These are phyloP conservation scores for Synergus laeviventris DNA, from an alignment of 2,888 invertebrate species.

Conservation along the genomic window DNA sequence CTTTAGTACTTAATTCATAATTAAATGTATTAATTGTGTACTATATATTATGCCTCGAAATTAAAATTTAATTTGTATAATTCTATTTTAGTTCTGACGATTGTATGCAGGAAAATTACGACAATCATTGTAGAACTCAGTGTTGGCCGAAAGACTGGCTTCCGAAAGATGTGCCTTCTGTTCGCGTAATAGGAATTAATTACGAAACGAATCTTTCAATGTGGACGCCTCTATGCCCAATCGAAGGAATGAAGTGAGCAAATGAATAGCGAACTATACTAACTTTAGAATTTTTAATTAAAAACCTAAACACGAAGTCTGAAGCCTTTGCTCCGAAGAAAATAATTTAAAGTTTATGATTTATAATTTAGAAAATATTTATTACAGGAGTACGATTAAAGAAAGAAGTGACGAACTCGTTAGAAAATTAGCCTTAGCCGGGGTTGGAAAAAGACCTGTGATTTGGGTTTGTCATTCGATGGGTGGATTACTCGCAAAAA, in stretches of 20 bases:
- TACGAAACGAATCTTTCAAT: constrained; percentile 91
- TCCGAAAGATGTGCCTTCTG: constrained; percentile 85
- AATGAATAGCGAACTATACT: neutral
- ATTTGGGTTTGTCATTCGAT: constrained; percentile 97
- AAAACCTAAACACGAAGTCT: neutral
- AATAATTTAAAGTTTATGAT: constrained; percentile 30
- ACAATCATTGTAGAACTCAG: constrained; percentile 78
- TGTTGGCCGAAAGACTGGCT: constrained; percentile 99
- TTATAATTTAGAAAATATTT: constrained; percentile 37
- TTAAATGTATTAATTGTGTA: neutral
- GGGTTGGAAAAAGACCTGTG: constrained; percentile 88
- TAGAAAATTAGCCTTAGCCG: constrained; percentile 83
- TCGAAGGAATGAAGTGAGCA: constrained; percentile 76
- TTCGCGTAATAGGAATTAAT: constrained; percentile 90
- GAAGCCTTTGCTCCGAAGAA: neutral
- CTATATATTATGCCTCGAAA: neutral
- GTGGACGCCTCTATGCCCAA: constrained; percentile 86
- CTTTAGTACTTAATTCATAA: neutral
- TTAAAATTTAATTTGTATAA: neutral
- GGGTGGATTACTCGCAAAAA: constrained; percentile 95
- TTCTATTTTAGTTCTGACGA: constrained; percentile 59
- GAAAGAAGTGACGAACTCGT: constrained; percentile 83
- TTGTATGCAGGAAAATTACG: constrained; percentile 61
- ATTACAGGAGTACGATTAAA: constrained; percentile 78
- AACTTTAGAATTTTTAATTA: neutral